These are phyloP conservation scores for Aphidoletes aphidimyza DNA, from an alignment of 2,888 invertebrate genomes.

Conservation along the genomic window DNA sequence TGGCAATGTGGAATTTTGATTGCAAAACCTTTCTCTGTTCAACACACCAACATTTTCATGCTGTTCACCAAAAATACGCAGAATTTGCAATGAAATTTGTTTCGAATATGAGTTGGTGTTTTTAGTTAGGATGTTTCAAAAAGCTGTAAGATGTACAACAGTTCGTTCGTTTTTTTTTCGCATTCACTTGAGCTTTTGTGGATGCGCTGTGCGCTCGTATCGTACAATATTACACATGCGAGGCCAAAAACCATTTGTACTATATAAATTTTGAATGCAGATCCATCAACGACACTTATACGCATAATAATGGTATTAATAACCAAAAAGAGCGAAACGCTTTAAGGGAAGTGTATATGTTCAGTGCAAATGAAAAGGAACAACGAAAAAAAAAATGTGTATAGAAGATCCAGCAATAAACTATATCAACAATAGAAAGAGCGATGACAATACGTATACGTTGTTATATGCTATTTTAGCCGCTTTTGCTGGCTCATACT, in stretches of 20 bases:
- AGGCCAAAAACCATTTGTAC: background rate
- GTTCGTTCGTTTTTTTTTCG: background rate
- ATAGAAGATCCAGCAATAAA: slow-evolving; percentile 13
- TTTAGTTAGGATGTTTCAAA: background rate
- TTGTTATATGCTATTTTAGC: slow-evolving; percentile 37
- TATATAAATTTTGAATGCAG: background rate
- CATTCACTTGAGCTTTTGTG: too few species aligned
- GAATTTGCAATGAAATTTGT: slow-evolving; percentile 11
- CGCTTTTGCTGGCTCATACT: background rate
- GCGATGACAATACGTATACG: slow-evolving; percentile 27
- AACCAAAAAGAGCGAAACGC: background rate
- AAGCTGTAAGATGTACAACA: background rate
- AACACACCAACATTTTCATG: background rate
- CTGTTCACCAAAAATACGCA: background rate
- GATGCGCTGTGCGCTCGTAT: too few species aligned
- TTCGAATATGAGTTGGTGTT: background rate
- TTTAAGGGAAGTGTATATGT: background rate
- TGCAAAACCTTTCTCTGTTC: background rate
- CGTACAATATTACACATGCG: too few species aligned
- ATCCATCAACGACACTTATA: slow-evolving; percentile 24
- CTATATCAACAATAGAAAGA: slow-evolving; percentile 52
- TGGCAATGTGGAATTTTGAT: too few species aligned
- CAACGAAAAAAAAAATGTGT: too few species aligned
- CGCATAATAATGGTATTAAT: slow-evolving; percentile 24
- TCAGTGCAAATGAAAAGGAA: slow-evolving; percentile 17